Conservation (phyloP, 2,888 invertebrate genomes). For the Tetragonisca angustula region DNA sequence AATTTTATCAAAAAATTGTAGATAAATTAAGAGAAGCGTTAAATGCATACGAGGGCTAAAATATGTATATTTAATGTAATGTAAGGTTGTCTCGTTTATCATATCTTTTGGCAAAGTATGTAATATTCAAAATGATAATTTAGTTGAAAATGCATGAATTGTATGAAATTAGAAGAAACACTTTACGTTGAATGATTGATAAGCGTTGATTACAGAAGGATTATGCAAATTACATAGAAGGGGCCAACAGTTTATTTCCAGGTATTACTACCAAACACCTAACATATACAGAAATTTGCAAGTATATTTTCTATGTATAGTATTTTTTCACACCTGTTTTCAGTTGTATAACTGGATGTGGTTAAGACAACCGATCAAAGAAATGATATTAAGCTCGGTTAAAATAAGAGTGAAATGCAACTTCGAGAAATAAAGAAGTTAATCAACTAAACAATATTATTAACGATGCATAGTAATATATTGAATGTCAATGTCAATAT, state of each 20-base stretch:
- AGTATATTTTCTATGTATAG: slow-evolving; percentile 42
- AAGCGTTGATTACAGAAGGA: slow-evolving; percentile 26
- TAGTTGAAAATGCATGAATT: slow-evolving; percentile 9
- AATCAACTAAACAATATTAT: slow-evolving; percentile 30
- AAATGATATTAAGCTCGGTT: slow-evolving; percentile 14
- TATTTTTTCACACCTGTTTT: slow-evolving; percentile 41
- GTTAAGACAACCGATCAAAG: slow-evolving; percentile 7
- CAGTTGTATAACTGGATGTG: neutral
- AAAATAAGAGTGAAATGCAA: slow-evolving; percentile 14
- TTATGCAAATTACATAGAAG: slow-evolving; percentile 28
- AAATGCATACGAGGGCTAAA: slow-evolving; percentile 82
- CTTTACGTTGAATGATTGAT: slow-evolving; percentile 40
- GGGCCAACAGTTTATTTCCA: slow-evolving; percentile 47
- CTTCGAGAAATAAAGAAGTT: neutral
- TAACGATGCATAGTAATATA: slow-evolving; percentile 57
- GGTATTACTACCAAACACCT: slow-evolving; percentile 30
- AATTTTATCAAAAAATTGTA: slow-evolving; percentile 95
- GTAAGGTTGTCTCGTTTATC: slow-evolving; percentile 6
- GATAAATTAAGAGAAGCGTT: slow-evolving; percentile 88
- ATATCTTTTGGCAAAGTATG: slow-evolving; percentile 12
- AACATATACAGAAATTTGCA: slow-evolving; percentile 20
- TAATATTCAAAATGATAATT: slow-evolving; percentile 20
- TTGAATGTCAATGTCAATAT: slow-evolving; percentile 45
- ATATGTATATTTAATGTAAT: neutral
- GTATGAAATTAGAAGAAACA: neutral